Percentiles rank a stretch among this genome's conserved stretches.
Evolutionary conservation across 2,113 vertebrate genomes (phyloP).

Genomic region (Proterorhinus semilunaris): DNA sequence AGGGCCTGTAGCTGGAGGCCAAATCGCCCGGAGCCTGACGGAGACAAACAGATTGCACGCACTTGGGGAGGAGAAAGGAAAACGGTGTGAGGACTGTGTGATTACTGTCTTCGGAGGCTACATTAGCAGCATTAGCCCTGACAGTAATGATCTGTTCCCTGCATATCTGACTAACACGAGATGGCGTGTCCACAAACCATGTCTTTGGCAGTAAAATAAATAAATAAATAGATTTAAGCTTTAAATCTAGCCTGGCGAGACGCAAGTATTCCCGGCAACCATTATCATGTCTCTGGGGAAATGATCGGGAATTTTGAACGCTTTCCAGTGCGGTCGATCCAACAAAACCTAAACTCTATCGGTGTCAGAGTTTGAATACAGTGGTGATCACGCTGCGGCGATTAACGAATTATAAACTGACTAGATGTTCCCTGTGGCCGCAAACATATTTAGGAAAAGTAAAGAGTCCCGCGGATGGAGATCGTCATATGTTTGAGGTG

Average conservation of each 20-base stretch:
- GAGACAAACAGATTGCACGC: slow-evolving; percentile 33
- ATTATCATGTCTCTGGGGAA: neutral
- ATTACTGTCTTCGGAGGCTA: slow-evolving; percentile 49
- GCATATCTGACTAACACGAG: slow-evolving; percentile 38
- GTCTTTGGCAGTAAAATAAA: slow-evolving; percentile 33
- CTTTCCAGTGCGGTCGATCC: neutral
- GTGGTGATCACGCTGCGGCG: no score
- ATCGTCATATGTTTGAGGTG: no score
- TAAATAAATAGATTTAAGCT: slow-evolving; percentile 39
- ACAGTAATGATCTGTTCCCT: slow-evolving; percentile 60
- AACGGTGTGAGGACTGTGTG: slow-evolving; percentile 29
- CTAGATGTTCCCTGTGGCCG: no score
- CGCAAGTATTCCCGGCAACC: neutral
- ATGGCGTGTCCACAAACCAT: slow-evolving; percentile 41
- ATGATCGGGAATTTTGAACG: neutral
- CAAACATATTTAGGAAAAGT: no score
- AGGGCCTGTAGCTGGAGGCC: slow-evolving; percentile 21
- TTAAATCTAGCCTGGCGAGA: slow-evolving; percentile 14
- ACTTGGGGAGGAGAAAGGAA: slow-evolving; percentile 10
- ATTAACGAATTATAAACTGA: no score
- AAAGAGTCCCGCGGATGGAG: no score
- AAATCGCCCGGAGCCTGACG: slow-evolving; percentile 43
- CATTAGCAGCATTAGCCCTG: slow-evolving; percentile 52
- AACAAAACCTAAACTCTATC: no score
- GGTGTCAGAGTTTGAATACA: no score